phyloP scores from a whole-genome alignment of 2,113 vertebrate species.

The Ailuropoda melanoleuca region DNA sequence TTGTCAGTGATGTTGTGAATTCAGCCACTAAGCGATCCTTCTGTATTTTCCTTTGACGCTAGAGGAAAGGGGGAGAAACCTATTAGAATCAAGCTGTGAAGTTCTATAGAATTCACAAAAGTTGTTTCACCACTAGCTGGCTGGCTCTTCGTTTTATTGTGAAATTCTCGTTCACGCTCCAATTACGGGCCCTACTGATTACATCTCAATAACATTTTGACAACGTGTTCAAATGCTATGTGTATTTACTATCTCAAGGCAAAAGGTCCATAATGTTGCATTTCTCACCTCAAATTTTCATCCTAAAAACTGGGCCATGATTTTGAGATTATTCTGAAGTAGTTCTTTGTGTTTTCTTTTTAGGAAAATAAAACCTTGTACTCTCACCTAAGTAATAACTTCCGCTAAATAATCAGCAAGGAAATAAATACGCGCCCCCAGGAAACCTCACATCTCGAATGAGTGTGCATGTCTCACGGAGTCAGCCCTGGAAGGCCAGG shows the following conservation, averaged over 20 bases:
- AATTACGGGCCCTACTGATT: not conserved
- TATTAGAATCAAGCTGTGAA: conserved; percentile 49
- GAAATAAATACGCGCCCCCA: not conserved
- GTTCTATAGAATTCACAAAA: not conserved
- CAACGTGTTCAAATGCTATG: not conserved
- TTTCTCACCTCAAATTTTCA: not conserved
- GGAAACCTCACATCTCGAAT: not conserved
- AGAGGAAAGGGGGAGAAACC: not conserved
- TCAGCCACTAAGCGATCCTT: conserved; percentile 95
- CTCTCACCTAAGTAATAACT: not conserved
- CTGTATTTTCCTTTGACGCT: conserved; percentile 97
- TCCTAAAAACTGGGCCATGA: not conserved
- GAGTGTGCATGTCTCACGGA: not conserved
- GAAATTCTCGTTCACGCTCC: not conserved
- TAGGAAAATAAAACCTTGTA: conserved; percentile 5
- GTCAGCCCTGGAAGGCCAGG: not conserved
- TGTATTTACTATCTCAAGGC: not conserved
- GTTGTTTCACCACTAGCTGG: not conserved
- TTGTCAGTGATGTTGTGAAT: conserved; percentile 92
- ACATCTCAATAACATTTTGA: not conserved
- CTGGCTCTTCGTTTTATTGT: conserved; percentile 3
- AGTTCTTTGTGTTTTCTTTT: not conserved
- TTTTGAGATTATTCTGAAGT: not conserved
- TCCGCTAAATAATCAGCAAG: not conserved
- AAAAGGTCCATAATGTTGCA: not conserved